A percentile compares a stretch with the other conserved stretches of the same genome.
phyloP scores from a whole-genome alignment of 2,888 invertebrate species.

The Phengaris arion region DNA sequence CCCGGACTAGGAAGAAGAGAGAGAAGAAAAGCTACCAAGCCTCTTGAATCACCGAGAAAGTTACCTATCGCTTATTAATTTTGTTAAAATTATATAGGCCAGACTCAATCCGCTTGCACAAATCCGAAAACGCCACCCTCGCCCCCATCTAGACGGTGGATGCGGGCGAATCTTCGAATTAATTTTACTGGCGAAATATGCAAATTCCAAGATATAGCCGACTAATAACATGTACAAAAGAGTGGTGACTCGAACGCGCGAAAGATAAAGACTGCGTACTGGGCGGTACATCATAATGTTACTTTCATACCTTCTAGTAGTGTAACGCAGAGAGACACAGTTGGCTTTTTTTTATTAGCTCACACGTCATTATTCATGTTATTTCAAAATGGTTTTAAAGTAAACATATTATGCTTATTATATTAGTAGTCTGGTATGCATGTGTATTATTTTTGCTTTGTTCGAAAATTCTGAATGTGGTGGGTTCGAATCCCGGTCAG shows the following conservation, averaged over 20 bases:
- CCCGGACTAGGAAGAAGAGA: background rate
- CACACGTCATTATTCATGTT: too few relatives aligned
- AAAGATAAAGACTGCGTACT: conserved; percentile 51
- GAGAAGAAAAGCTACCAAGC: background rate
- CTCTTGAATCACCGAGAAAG: background rate
- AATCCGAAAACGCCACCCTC: conserved; percentile 67
- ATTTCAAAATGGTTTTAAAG: too few relatives aligned
- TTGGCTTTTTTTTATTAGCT: background rate
- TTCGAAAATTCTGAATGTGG: too few relatives aligned
- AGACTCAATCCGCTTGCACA: conserved; percentile 67
- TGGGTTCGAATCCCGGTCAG: too few relatives aligned
- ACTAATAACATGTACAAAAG: conserved; percentile 81
- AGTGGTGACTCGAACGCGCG: conserved; percentile 72
- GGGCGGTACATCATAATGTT: background rate
- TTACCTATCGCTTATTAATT: conserved; percentile 9
- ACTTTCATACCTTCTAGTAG: conserved; percentile 40
- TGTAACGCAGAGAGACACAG: background rate
- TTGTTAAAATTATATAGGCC: conserved; percentile 53
- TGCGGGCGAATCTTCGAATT: conserved; percentile 81
- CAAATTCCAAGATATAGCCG: conserved; percentile 76
- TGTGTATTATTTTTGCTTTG: too few relatives aligned
- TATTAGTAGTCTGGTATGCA: too few relatives aligned
- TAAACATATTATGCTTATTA: too few relatives aligned
- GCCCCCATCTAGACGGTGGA: conserved; percentile 59
- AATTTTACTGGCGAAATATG: conserved; percentile 81